Evolutionary conservation across 2,113 vertebrate species (phyloP).

Genomic region (Neodon shergylaensis): DNA sequence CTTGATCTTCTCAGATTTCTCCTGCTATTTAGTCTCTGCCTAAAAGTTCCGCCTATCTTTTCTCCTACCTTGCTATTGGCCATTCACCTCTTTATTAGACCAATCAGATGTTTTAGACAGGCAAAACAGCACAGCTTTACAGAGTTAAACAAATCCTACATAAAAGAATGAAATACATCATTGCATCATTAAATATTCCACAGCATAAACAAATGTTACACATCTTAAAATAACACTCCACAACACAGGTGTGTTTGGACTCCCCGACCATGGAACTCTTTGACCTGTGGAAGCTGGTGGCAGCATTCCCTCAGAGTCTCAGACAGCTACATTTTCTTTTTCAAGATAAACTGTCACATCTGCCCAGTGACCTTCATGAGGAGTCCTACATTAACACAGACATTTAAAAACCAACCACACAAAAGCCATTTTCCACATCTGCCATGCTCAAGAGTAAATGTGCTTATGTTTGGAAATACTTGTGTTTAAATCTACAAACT

Average conservation of each 20-base stretch:
- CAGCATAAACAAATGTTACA: too few relatives aligned
- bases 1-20: too few relatives aligned
- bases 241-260: not conserved
- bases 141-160: too few relatives aligned
- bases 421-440: not conserved
- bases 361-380: not conserved
- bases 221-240: too few relatives aligned
- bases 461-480: not conserved
- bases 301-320: not conserved
- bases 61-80: too few relatives aligned
- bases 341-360: not conserved
- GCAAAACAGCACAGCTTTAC: too few relatives aligned
- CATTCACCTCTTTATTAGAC: too few relatives aligned
- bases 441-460: not conserved
- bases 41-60: too few relatives aligned
- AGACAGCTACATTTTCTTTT: not conserved
- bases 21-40: too few relatives aligned
- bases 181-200: too few relatives aligned
- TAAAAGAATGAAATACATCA: too few relatives aligned
- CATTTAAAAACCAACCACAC: slow-evolving; percentile 8
- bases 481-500: not conserved
- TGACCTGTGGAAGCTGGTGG: not conserved
- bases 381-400: not conserved
- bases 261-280: not conserved
- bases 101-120: too few relatives aligned